Conservation (phyloP, 1,140 invertebrate species). For the Pseudomyrmex pallidus region DNA sequence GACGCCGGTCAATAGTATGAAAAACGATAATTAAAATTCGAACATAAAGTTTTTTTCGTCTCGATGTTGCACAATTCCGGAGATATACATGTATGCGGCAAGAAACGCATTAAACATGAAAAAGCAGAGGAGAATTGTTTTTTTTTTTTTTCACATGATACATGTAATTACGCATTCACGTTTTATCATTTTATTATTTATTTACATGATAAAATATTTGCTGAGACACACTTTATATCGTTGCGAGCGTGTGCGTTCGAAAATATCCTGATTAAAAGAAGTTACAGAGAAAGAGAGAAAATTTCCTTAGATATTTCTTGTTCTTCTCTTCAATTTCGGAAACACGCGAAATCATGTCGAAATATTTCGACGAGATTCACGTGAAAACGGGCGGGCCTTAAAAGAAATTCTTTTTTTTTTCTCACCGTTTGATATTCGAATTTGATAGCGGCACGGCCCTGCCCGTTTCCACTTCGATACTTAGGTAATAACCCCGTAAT, state of each 20-base stretch:
- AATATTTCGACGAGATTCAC: not conserved
- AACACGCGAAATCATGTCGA: not conserved
- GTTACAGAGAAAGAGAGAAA: not conserved
- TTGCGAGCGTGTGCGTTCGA: no score
- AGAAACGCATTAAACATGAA: not conserved
- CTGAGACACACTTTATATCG: no score
- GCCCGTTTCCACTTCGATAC: slow-evolving; percentile 75
- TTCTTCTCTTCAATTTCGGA: not conserved
- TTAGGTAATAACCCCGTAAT: slow-evolving; percentile 82
- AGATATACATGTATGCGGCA: not conserved
- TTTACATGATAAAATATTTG: no score
- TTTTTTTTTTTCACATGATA: no score
- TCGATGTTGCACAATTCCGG: not conserved
- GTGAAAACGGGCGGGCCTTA: not conserved
- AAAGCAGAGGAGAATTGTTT: not conserved
- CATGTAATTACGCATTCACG: not conserved
- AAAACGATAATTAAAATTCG: not conserved
- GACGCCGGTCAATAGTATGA: not conserved
- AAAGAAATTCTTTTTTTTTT: slow-evolving; percentile 37
- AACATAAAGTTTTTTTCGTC: not conserved
- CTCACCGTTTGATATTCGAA: slow-evolving; percentile 33
- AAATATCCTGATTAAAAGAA: no score
- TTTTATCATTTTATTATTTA: not conserved
- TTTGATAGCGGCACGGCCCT: slow-evolving; percentile 61
- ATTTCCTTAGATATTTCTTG: not conserved